Evolutionary conservation across 2,797 vertebrate species (phyloP).

Genomic region (Darevskia nairensis): DNA sequence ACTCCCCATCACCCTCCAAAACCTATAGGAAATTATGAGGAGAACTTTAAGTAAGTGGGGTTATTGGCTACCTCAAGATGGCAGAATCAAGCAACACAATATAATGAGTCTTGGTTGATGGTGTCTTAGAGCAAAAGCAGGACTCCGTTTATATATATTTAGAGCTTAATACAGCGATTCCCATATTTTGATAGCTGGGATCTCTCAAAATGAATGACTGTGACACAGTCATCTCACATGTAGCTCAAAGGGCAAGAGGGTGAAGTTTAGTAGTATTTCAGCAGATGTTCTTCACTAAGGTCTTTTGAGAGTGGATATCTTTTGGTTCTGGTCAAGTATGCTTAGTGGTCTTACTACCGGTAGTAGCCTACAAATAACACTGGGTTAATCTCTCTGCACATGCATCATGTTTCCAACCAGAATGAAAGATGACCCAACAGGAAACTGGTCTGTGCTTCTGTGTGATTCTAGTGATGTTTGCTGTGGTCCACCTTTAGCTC

Average conservation of each 20-base stretch:
- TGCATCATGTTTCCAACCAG: not conserved
- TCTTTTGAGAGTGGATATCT: not conserved
- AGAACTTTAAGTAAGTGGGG: not conserved
- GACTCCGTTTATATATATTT: not conserved
- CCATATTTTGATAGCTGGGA: not conserved
- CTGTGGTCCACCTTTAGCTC: not conserved
- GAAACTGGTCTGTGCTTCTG: not conserved
- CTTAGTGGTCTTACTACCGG: not conserved
- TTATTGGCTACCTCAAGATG: not conserved
- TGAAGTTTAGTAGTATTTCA: not conserved
- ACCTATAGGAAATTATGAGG: not conserved
- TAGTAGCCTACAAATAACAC: not conserved
- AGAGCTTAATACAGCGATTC: not conserved
- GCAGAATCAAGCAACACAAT: not conserved
- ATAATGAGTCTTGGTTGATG: not conserved
- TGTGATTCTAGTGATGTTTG: not conserved
- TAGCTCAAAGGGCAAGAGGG: not conserved
- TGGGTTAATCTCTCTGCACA: not conserved
- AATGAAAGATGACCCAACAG: not conserved
- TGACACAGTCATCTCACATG: not conserved
- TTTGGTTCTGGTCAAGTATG: not conserved
- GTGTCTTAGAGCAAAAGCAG: not conserved
- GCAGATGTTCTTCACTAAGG: not conserved
- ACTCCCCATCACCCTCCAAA: not conserved
- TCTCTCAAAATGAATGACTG: not conserved